Conservation (phyloP, 2,888 invertebrate species). For the Odontomyia ornata region DNA sequence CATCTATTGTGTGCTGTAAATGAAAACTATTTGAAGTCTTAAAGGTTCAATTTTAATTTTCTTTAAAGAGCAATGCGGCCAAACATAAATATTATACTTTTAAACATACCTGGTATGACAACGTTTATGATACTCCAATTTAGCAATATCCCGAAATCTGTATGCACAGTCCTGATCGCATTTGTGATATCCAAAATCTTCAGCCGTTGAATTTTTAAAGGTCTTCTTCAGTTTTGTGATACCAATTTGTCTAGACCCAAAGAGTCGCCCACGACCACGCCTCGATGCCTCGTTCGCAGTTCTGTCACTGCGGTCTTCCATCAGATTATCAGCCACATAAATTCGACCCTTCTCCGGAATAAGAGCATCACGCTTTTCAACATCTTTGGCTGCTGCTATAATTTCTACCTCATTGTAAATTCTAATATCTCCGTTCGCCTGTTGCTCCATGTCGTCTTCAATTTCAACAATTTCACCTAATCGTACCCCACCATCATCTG, state of each 20-base stretch:
- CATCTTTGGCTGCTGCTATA: not conserved
- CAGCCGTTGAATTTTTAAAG: slow-evolving; percentile 43
- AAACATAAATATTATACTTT: too few species aligned
- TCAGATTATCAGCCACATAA: slow-evolving; percentile 62
- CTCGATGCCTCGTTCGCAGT: not conserved
- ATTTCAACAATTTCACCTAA: slow-evolving; percentile 51
- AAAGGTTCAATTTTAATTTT: too few species aligned
- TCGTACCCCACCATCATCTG: not conserved
- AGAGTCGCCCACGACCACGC: slow-evolving; percentile 59
- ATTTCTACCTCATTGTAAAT: not conserved
- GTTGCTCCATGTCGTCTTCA: slow-evolving; percentile 51
- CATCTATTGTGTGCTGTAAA: too few species aligned
- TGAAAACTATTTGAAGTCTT: too few species aligned
- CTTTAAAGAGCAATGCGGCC: too few species aligned
- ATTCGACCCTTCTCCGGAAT: slow-evolving; percentile 59
- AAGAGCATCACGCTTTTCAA: slow-evolving; percentile 26
- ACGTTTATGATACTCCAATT: slow-evolving; percentile 59
- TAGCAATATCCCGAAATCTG: slow-evolving; percentile 59
- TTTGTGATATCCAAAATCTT: slow-evolving; percentile 55
- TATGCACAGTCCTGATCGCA: slow-evolving; percentile 61
- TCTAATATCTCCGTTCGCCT: slow-evolving; percentile 36
- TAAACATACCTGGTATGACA: slow-evolving; percentile 58
- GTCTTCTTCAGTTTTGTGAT: slow-evolving; percentile 55
- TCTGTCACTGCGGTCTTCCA: slow-evolving; percentile 52
- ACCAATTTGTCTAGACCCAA: slow-evolving; percentile 59